Conservation (phyloP, 2,113 vertebrate genomes). For the Pachypanchax playfairii region DNA sequence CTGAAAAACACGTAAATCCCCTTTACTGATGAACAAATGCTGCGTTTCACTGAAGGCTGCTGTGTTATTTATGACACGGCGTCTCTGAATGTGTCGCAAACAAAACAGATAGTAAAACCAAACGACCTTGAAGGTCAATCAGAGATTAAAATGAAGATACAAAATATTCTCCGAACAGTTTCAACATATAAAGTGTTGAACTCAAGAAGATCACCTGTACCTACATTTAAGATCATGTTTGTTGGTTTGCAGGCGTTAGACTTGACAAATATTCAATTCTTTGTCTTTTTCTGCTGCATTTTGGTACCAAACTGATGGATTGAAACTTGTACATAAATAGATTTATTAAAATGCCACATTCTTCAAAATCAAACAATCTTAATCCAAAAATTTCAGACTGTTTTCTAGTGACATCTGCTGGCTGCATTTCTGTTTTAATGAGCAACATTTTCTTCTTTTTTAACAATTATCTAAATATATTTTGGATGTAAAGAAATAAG, state of each 20-base stretch:
- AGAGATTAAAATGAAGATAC: no score
- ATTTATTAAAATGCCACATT: background rate
- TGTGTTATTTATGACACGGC: slow-evolving; percentile 22
- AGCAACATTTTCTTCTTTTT: background rate
- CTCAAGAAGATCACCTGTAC: no score
- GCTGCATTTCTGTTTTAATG: slow-evolving; percentile 10
- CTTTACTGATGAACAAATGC: background rate
- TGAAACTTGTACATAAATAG: no score
- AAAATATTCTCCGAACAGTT: no score
- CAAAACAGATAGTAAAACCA: slow-evolving; percentile 18
- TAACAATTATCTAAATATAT: background rate
- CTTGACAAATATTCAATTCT: no score
- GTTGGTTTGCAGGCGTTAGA: no score
- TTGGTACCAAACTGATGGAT: no score
- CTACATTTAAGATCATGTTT: no score
- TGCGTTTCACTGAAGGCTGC: slow-evolving; percentile 2
- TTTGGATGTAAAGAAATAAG: background rate
- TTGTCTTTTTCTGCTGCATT: no score
- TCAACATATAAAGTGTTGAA: no score
- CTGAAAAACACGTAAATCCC: slow-evolving; percentile 1
- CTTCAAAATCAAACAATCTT: background rate
- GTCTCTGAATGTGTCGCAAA: slow-evolving; percentile 28
- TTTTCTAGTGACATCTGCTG: slow-evolving; percentile 61
- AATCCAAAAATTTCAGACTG: background rate
- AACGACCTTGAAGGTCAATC: no score